Conservation (phyloP, 2,113 vertebrate genomes). For the Anguilla rostrata region DNA sequence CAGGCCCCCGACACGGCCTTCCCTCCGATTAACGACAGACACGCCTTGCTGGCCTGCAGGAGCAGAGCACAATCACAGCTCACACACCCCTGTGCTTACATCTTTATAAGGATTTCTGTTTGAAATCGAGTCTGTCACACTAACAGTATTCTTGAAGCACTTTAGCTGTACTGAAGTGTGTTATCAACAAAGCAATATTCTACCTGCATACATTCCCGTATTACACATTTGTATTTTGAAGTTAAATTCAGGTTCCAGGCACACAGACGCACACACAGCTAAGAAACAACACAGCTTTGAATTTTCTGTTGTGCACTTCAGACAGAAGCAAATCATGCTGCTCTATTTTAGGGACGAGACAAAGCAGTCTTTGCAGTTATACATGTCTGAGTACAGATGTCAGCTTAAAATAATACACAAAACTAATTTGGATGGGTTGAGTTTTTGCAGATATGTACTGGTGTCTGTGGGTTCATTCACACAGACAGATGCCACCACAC, state of each 20-base stretch:
- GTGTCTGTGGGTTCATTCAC: not conserved
- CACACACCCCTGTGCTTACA: not conserved
- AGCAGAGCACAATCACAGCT: not conserved
- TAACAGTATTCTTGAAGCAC: not conserved
- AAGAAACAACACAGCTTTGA: too few species aligned
- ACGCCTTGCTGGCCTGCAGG: slow-evolving; percentile 70
- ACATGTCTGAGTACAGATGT: not conserved
- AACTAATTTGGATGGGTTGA: not conserved
- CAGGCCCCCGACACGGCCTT: slow-evolving; percentile 72
- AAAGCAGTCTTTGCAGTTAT: not conserved
- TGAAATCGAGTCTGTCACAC: not conserved
- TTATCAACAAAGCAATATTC: not conserved
- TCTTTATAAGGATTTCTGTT: not conserved
- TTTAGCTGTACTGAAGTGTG: not conserved
- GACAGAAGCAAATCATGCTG: too few species aligned
- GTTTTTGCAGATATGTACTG: too few species aligned
- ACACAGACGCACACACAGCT: too few species aligned
- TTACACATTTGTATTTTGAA: not conserved
- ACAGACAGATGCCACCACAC: not conserved
- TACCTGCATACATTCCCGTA: not conserved
- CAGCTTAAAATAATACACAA: not conserved
- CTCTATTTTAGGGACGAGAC: not conserved
- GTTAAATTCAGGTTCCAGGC: too few species aligned
- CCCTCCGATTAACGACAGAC: slow-evolving; percentile 80
- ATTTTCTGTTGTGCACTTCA: too few species aligned